Evolutionary conservation across 92 coral and sea anemone species (phyloP), one percentile per base, ranked within the genome.

Genomic region (Heliopora coerulea): DNA sequence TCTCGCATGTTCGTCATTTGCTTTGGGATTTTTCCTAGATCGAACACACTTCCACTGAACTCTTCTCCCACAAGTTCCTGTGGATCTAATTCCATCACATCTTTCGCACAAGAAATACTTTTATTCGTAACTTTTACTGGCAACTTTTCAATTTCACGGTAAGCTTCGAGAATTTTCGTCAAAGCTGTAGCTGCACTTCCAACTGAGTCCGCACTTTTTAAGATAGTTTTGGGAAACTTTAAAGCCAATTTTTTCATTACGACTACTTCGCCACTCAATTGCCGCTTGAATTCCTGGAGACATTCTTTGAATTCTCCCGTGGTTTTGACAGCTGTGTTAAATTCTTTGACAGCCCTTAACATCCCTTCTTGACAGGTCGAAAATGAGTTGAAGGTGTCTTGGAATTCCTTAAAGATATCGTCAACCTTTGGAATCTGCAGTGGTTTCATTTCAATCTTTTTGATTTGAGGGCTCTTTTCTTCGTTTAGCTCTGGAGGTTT

Each of bases 151-250:
- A 50, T 49, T 2, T 49, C 62, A 12, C 33, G 3, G 76, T 69
- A 69, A 10, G 61, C 30, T 30, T 69, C 23, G 28, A 69, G 7
- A 56, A 69, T 69, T 20, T 46, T 50, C 35, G 3, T n/a, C 31
- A 69, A 19, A 15, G 76, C 76, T 14, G 56, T 69, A 7, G 76
- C 76, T 27, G 44, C 76, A 56, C 52, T 50, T 44, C 37, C 58
- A 23, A 44, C 59, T 15, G 59, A 44, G 11, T 18, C 0, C 0
- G 12, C 74, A 18, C 74, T 50, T 31, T 67, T 67, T 25, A 12
- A 18, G 28, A 69, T 49, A 19, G 76, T 49, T 24, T 49, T 52
- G 44, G 76, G 61, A 32, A 69, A 27, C 23, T 69, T 54, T 31
- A 52, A 34, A 33, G 28, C 76, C 60, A 69, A 11, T 30, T 50